These are phyloP conservation scores for Amphilophus citrinellus DNA, from an alignment of 2,113 vertebrate genomes.

Conservation along the genomic window DNA sequence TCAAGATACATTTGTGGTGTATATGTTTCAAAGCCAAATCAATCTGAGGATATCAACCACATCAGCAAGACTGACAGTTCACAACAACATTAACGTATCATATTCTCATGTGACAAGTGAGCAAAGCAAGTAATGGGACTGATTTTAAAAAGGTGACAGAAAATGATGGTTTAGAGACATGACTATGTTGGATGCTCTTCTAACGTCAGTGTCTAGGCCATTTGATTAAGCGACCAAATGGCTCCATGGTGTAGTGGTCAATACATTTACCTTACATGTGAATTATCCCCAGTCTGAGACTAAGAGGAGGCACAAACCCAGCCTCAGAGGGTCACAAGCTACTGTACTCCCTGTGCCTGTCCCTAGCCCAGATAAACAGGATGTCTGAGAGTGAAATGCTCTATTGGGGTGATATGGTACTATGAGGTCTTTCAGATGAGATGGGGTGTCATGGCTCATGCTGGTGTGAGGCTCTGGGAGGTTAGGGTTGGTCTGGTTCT, in stretches of 20 bases:
- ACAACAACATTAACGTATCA: neutral
- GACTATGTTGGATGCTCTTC: too few species aligned
- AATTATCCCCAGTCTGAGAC: neutral
- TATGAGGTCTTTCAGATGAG: too few species aligned
- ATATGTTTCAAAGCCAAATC: neutral
- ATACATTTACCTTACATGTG: neutral
- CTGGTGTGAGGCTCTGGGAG: too few species aligned
- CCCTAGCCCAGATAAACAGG: neutral
- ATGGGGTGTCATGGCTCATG: too few species aligned
- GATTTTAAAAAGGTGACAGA: too few species aligned
- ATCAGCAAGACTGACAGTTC: neutral
- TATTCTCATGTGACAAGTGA: neutral
- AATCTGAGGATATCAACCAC: neutral
- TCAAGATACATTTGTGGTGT: neutral
- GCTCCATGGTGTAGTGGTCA: neutral
- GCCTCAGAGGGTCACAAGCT: fast-evolving
- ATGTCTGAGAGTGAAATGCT: too few species aligned
- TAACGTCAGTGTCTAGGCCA: too few species aligned
- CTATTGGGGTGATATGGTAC: too few species aligned
- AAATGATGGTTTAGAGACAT: too few species aligned
- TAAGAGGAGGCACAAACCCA: neutral
- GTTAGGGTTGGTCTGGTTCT: too few species aligned
- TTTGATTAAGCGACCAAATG: too few species aligned
- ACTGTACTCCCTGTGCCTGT: neutral
- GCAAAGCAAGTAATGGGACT: neutral